These are phyloP conservation scores for Lysandra coridon DNA, from an alignment of 2,888 invertebrate genomes.

Conservation along the genomic window DNA sequence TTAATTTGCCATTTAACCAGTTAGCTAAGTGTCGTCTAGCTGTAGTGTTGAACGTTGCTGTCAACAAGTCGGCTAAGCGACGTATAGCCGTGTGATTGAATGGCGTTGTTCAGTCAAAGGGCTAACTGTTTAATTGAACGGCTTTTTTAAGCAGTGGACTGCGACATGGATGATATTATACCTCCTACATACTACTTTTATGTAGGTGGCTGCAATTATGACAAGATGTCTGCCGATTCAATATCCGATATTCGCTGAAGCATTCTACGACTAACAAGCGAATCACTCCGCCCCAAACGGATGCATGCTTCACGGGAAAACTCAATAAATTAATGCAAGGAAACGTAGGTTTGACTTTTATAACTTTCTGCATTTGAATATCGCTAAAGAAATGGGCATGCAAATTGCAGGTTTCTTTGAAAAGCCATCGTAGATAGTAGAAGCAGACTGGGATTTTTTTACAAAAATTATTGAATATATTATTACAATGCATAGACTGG, in stretches of 20 bases:
- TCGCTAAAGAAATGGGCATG: neutral
- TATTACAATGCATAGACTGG: no score
- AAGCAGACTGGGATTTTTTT: neutral
- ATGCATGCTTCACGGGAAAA: slow-evolving; percentile 9
- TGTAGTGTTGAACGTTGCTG: no score
- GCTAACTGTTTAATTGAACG: no score
- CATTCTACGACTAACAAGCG: slow-evolving; percentile 20
- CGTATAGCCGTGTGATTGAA: no score
- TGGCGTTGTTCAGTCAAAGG: no score
- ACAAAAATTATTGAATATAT: neutral
- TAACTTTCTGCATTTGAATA: neutral
- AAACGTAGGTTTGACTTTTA: slow-evolving; percentile 13
- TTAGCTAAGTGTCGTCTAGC: no score
- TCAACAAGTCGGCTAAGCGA: no score
- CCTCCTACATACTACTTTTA: neutral
- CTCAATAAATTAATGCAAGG: slow-evolving; percentile 4
- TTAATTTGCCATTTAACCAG: no score
- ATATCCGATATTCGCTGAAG: slow-evolving; percentile 18
- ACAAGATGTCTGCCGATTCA: slow-evolving; percentile 19
- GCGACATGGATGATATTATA: no score
- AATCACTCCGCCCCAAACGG: neutral
- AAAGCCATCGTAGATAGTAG: neutral
- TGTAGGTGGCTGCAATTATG: slow-evolving; percentile 16
- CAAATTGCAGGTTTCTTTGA: neutral
- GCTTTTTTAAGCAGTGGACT: no score